Base-by-base conservation (phyloP, 2,113 vertebrate species). In the Eonycteris spelaea region DNA sequence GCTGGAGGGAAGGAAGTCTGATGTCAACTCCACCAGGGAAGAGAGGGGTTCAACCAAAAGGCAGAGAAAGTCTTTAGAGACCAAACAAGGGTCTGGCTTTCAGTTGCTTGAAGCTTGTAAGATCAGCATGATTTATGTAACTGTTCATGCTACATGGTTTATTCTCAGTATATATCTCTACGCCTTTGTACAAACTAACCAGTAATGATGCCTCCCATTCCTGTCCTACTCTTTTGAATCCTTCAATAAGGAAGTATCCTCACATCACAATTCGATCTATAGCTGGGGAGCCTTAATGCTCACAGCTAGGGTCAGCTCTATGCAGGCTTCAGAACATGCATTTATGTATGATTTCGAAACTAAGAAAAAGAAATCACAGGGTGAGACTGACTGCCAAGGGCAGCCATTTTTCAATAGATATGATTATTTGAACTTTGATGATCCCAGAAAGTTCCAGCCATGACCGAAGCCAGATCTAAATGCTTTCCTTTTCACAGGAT, bases 111-210 rank as follows among this genome's bases (percentile, higher is more conserved):
- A 86, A 74, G 89, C 78, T 93, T 79, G 63, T 96, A 96, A 94
- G 67, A 89, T 75, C 68, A 91, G 45, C 45, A 67, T 91, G 95
- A 98, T 96, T 97, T 96, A 96, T 93, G 88, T 93, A 91, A 73
- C 86, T 91, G 73, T 65, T 95, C 48, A 75, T 30, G 30, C 30
- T 55, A 74, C 10, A 18, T 11, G 38, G 13, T 86, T 83, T 86
- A 53, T 82, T 89, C 86, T 96, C 61, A 55, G 63, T 70, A 26
- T 74, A 28, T 57, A 33, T 86, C 74, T 22, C 68, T 70, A 57
- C 48, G 30, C 19, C 45, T 87, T 28, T 84, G 22, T 92, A 53
- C 12, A 73, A 95, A 89, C 85, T 74, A 94, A 75, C 22, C 7
- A 74, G 24, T 40, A 88, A 90, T n/a, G 63, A 70, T 91, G 38